These are phyloP conservation scores for Canis aureus DNA, from an alignment of 2,113 vertebrate genomes.

Conservation along the genomic window DNA sequence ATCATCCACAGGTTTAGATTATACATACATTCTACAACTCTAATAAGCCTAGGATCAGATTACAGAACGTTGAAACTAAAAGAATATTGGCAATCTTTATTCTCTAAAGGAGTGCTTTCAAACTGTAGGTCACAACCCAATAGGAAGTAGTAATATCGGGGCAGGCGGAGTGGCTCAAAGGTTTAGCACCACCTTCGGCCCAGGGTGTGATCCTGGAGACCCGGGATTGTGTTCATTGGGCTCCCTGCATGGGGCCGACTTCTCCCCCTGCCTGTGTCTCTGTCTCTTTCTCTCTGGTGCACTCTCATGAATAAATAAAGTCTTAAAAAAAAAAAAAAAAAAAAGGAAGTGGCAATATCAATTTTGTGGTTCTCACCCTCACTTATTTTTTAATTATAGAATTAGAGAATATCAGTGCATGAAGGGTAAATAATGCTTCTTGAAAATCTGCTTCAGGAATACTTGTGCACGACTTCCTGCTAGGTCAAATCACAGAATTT, in stretches of 20 bases:
- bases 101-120: background rate
- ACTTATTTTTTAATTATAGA: conserved; percentile 23
- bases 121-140: background rate
- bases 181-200: too few relatives aligned
- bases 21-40: background rate
- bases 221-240: too few relatives aligned
- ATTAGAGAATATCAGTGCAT: background rate
- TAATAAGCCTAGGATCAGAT: background rate
- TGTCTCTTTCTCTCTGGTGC: too few relatives aligned
- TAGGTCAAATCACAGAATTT: background rate
- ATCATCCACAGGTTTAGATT: background rate
- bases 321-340: too few relatives aligned
- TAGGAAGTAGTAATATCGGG: background rate
- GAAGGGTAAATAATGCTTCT: background rate
- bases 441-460: background rate
- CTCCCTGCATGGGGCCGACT: too few relatives aligned
- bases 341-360: background rate
- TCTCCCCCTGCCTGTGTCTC: too few relatives aligned
- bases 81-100: background rate
- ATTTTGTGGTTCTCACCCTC: background rate
- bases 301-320: too few relatives aligned
- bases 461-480: background rate
- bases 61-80: background rate
- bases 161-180: too few relatives aligned
- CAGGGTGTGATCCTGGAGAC: too few relatives aligned